Conservation (phyloP, 2,113 vertebrate genomes). For the Polyodon spathula region DNA sequence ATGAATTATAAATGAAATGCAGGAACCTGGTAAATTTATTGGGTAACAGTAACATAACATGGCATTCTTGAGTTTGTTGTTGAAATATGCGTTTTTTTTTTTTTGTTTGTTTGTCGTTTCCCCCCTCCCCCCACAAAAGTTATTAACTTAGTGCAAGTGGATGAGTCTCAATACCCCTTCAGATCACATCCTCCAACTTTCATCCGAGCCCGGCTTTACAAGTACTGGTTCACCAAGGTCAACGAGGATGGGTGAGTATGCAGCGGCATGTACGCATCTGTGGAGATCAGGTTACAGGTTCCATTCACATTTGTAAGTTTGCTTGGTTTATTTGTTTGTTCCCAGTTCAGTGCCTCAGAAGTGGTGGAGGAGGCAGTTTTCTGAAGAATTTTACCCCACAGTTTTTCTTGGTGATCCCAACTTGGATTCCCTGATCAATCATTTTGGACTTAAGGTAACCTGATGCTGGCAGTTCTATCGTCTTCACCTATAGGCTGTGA, state of each 20-base stretch:
- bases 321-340: not conserved
- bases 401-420: conserved; percentile 68
- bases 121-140: conserved; percentile 45
- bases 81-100: not conserved
- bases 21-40: too few species aligned
- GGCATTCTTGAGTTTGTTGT: too few species aligned
- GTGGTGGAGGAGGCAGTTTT: conserved; percentile 79
- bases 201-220: conserved; percentile 78
- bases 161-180: conserved; percentile 71
- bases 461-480: too few species aligned
- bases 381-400: conserved; percentile 75
- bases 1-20: too few species aligned
- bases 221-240: conserved; percentile 75
- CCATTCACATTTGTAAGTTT: not conserved
- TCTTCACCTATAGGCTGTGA: too few species aligned
- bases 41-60: not conserved
- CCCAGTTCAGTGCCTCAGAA: conserved; percentile 40
- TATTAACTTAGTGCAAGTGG: conserved; percentile 68
- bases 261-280: not conserved
- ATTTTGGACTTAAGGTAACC: conserved; percentile 71
- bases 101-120: not conserved
- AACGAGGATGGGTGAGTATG: conserved; percentile 59
- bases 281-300: not conserved
- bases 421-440: conserved; percentile 62
- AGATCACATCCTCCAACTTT: conserved; percentile 61